These are phyloP conservation scores for Timema cristinae DNA, from an alignment of 2,888 invertebrate genomes.

Conservation along the genomic window DNA sequence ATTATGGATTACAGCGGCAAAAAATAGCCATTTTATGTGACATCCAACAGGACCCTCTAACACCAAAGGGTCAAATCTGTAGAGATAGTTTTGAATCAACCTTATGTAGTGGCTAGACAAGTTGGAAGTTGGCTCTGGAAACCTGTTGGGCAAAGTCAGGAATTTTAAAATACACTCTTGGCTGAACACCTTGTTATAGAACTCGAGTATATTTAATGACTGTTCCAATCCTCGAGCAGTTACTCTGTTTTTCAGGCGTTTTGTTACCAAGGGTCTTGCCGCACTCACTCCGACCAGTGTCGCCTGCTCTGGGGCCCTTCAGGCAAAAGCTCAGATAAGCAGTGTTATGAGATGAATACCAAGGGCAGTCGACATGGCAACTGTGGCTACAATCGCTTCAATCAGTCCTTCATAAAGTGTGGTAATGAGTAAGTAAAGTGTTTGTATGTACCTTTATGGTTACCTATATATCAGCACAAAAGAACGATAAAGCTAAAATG, in stretches of 20 bases:
- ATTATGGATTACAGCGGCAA: too few species aligned
- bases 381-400: constrained; percentile 84
- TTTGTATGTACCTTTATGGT: too few species aligned
- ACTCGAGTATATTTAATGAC: constrained; percentile 4
- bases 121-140: too few species aligned
- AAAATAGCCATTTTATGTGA: too few species aligned
- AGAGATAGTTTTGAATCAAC: too few species aligned
- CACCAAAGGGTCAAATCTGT: too few species aligned
- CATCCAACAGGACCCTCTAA: too few species aligned
- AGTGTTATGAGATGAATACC: constrained; percentile 83
- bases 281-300: constrained; percentile 88
- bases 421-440: constrained; percentile 61
- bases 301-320: constrained; percentile 90
- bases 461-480: too few species aligned
- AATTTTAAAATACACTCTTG: not conserved
- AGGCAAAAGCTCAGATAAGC: constrained; percentile 72
- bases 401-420: constrained; percentile 69
- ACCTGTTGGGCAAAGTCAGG: too few species aligned
- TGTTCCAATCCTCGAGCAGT: constrained; percentile 17
- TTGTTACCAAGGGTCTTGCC: constrained; percentile 86
- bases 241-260: constrained; percentile 58
- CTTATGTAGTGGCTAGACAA: too few species aligned
- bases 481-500: too few species aligned
- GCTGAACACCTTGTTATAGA: too few species aligned
- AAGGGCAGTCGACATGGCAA: constrained; percentile 82